phyloP scores from a whole-genome alignment of 2,888 invertebrate species.

The Lycaena phlaeas region DNA sequence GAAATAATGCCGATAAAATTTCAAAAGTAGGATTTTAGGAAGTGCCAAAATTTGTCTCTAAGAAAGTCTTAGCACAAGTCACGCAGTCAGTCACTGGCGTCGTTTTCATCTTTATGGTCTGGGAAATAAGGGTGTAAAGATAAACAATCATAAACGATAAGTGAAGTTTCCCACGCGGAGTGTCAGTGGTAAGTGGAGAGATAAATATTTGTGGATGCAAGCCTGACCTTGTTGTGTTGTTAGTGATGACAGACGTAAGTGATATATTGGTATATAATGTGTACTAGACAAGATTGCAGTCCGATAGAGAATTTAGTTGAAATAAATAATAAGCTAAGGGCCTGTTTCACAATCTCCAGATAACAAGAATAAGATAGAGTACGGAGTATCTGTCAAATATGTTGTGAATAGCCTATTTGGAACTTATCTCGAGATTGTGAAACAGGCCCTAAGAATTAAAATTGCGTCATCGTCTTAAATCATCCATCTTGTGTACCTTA shows the following conservation, averaged over 20 bases:
- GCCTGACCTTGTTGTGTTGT: conserved; percentile 25
- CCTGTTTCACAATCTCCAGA: no score
- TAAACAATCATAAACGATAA: conserved; percentile 17
- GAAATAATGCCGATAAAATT: background rate
- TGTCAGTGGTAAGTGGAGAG: conserved; percentile 52
- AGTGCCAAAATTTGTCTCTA: conserved; percentile 49
- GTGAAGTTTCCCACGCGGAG: conserved; percentile 57
- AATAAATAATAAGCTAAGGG: no score
- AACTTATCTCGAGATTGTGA: no score
- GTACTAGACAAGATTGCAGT: no score
- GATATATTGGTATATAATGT: no score
- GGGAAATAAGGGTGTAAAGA: conserved; percentile 15
- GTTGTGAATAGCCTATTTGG: no score
- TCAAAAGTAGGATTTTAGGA: conserved; percentile 13
- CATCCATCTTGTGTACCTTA: no score
- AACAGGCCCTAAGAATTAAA: no score
- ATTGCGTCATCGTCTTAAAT: no score
- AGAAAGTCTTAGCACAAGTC: conserved; percentile 24
- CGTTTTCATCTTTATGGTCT: conserved; percentile 18
- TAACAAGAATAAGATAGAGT: no score
- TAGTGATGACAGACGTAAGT: conserved; percentile 12
- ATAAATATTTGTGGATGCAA: conserved; percentile 63
- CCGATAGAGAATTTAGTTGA: no score
- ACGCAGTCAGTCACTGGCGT: conserved; percentile 9
- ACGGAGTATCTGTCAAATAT: no score